These are phyloP conservation scores for Lymantria monacha DNA, from an alignment of 2,888 invertebrate genomes.

Conservation along the genomic window DNA sequence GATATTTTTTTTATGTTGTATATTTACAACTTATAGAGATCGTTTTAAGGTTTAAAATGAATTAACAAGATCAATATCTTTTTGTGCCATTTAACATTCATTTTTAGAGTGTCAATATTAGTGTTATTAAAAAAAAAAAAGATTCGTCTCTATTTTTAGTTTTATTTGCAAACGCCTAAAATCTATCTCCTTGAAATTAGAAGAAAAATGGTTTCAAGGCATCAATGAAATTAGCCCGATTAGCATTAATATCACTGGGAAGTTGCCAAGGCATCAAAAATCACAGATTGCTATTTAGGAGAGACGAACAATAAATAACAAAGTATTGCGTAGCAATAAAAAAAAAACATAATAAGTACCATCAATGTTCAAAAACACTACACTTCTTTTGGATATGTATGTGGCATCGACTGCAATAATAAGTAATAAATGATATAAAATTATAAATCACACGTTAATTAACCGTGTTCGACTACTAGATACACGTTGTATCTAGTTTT, in stretches of 20 bases:
- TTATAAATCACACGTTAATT: conserved; percentile 31
- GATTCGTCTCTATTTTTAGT: conserved; percentile 9
- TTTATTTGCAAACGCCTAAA: background rate
- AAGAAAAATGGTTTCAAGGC: conserved; percentile 19
- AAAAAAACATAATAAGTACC: conserved; percentile 38
- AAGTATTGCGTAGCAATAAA: conserved; percentile 16
- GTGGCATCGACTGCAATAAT: background rate
- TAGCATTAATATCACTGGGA: conserved; percentile 47
- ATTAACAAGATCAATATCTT: too few species aligned
- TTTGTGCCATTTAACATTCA: too few species aligned
- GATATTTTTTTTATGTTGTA: too few species aligned
- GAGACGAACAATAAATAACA: conserved; percentile 32
- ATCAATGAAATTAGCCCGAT: conserved; percentile 45
- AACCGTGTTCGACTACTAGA: conserved; percentile 45
- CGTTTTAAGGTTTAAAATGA: too few species aligned
- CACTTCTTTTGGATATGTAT: background rate
- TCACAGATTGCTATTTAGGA: conserved; percentile 68
- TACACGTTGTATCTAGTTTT: conserved; percentile 10
- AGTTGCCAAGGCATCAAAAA: conserved; percentile 64
- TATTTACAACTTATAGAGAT: too few species aligned
- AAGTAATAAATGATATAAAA: conserved; percentile 26
- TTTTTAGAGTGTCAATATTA: too few species aligned
- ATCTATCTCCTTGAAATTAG: background rate
- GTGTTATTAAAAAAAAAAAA: conserved; percentile 11
- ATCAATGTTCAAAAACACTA: conserved; percentile 13